phyloP scores from a whole-genome alignment of 2,113 vertebrate genomes.

The cat (Felis catus) region F.catus_Fca126_mat1.0 CM031427.1:31018501-31019000 shows the following conservation, averaged over 20 bases:
- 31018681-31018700: neutral
- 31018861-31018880: accelerated
- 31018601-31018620: neutral
- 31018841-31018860: accelerated
- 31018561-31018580: accelerated
- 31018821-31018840: accelerated
- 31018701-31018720: neutral
- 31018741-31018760: neutral
- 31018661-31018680: neutral
- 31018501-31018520: neutral
- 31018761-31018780: accelerated
- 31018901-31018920: neutral
- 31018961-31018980: too few relatives aligned
- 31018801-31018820: accelerated
- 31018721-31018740: neutral
- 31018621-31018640: neutral
- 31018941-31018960: accelerated
- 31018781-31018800: neutral
- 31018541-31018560: neutral
- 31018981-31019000: neutral
- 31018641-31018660: accelerated
- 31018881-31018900: neutral
- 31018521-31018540: accelerated
- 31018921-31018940: accelerated
- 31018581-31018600: neutral